A percentile compares a stretch with the other conserved stretches of the same genome.
These are phyloP conservation scores for Smithornis capensis DNA, from an alignment of 2,113 vertebrate species.

Conservation along the genomic window DNA sequence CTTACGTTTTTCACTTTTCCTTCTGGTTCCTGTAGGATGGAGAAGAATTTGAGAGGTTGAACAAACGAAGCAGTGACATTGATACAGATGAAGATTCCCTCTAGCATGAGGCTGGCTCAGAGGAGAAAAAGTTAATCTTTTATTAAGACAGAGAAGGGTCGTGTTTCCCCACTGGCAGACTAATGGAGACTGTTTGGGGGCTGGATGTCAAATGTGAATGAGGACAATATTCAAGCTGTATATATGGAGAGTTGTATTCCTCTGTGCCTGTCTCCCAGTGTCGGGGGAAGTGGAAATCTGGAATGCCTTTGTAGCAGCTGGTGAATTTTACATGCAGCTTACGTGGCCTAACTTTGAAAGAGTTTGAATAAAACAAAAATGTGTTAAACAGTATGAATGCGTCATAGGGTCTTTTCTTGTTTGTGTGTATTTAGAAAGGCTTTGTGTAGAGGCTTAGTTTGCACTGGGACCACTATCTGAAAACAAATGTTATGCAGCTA, in stretches of 20 bases:
- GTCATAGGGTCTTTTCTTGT: not conserved
- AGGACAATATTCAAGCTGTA: not conserved
- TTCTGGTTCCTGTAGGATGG: conserved; percentile 83
- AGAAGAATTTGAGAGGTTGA: conserved; percentile 91
- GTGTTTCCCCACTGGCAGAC: not conserved
- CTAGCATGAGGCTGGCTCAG: not conserved
- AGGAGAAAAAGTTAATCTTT: not conserved
- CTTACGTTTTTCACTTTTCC: not conserved
- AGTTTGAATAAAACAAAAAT: conserved; percentile 43
- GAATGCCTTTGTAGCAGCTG: conserved; percentile 27
- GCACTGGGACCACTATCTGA: not conserved
- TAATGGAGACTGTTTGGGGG: not conserved
- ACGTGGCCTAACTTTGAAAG: not conserved
- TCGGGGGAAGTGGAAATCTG: conserved; percentile 6
- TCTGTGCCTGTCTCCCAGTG: conserved; percentile 13
- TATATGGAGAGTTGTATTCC: not conserved
- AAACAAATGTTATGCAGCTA: not conserved
- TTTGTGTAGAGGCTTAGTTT: not conserved
- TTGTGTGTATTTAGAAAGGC: not conserved
- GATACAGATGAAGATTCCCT: conserved; percentile 91
- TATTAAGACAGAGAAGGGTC: not conserved
- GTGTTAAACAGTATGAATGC: not conserved
- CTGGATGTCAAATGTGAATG: not conserved
- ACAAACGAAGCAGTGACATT: conserved; percentile 84
- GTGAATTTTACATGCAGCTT: conserved; percentile 33